Base-by-base conservation (phyloP, 2,888 invertebrate species). In the Drosophila setosimentum region DNA sequence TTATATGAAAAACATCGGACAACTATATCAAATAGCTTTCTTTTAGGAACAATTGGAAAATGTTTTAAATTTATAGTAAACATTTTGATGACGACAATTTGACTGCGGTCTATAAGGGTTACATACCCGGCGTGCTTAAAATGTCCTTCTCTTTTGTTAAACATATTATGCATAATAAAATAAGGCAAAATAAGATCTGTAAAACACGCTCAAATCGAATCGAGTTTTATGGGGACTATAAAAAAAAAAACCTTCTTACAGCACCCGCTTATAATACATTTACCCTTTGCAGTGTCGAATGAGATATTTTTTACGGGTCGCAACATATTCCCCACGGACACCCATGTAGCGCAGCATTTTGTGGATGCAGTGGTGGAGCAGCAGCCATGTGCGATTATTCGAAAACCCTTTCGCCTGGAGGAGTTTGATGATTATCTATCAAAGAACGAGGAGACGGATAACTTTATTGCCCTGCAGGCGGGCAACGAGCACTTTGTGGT, bases 401-500 rank as follows among this genome's bases (percentile, higher is more conserved):
- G 92, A 18, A 92, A 93, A 73, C 93, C 92, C 2, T 91, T 92
- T 84, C 92, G 92, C 0, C 71, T 93, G 49, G 91, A 92, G 73
- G 92, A 92, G 64, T 92, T 93, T 73, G 91, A 92, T 72, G 89
- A 92, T 62, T 92, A 91, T 59, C 78, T 93, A 2, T 79, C 92
- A 0, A 84, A 88, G 63, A 92, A 83, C 73, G 92, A 92, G 74
- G 92, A 92, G 62, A 89, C 91, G 65, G 93, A 92, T 71, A 91
- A 91, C 68, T 93, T 93, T 68, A 74, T 89, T 30, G 78, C 87
- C 11, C 74, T 92, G 62, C 89, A 92, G 71, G 92, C 93, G 58
- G 93, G 93, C 75, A 91, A 91, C 67, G 93, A 91, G 67, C 93
- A 93, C 74, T 93, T 93, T 75, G 91, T 90, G 18, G 87, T 92